Conservation (phyloP, 1,140 invertebrate genomes). For the Brachystomella parvula region DNA sequence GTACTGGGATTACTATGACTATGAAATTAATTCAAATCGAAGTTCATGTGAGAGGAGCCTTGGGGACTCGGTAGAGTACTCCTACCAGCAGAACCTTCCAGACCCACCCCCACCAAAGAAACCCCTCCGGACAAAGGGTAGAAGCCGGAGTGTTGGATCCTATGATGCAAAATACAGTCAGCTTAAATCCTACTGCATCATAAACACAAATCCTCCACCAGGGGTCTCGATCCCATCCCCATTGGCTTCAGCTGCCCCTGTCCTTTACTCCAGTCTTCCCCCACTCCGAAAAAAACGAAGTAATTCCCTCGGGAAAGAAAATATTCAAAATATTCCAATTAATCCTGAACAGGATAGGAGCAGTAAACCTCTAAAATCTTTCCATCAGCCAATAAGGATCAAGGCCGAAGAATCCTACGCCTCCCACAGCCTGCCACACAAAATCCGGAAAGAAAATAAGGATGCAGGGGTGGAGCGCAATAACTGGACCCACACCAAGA, state of each 20-base stretch:
- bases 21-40: slow-evolving; percentile 20
- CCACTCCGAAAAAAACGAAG: not conserved
- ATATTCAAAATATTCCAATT: not conserved
- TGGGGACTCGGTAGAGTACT: slow-evolving; percentile 21
- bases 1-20: slow-evolving; percentile 30
- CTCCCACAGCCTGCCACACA: not conserved
- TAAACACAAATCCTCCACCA: not conserved
- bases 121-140: not conserved
- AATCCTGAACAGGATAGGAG: not conserved
- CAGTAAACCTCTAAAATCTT: not conserved
- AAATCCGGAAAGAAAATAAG: not conserved
- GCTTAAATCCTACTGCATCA: slow-evolving; percentile 5
- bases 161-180: slow-evolving; percentile 12
- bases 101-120: slow-evolving; percentile 5
- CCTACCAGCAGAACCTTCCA: slow-evolving; percentile 8
- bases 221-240: no score
- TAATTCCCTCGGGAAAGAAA: not conserved
- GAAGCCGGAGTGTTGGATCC: slow-evolving; percentile 5
- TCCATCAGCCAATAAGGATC: not conserved
- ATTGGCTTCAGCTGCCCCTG: no score
- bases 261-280: not conserved
- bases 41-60: slow-evolving; percentile 26
- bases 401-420: not conserved
- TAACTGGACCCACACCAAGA: not conserved
- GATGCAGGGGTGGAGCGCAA: no score